These are phyloP conservation scores for Fistularia tabacaria DNA, from an alignment of 2,797 vertebrate species.

Conservation along the genomic window DNA sequence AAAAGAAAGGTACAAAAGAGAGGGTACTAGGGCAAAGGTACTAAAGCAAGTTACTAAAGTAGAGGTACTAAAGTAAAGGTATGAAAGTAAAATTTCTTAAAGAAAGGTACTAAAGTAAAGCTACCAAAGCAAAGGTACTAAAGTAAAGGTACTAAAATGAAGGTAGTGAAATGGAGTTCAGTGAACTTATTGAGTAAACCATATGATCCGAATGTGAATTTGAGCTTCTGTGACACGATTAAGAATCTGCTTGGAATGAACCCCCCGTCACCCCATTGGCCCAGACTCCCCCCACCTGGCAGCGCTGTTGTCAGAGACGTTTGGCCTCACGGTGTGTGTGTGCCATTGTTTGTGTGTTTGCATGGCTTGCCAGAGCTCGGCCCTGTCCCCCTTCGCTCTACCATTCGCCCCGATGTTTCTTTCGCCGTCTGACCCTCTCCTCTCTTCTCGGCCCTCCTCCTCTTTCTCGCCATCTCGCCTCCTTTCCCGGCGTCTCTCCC, in stretches of 20 bases:
- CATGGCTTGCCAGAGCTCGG: slow-evolving; percentile 14
- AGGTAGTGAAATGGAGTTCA: too few relatives aligned
- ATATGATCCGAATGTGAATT: too few relatives aligned
- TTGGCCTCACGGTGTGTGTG: slow-evolving; percentile 38
- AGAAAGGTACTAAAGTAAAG: too few relatives aligned
- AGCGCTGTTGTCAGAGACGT: slow-evolving; percentile 39
- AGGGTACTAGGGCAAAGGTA: too few relatives aligned
- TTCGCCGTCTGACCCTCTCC: slow-evolving; percentile 38
- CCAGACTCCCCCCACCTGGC: slow-evolving; percentile 42
- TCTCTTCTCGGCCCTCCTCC: slow-evolving; percentile 9
- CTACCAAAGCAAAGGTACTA: too few relatives aligned
- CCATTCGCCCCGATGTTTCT: slow-evolving; percentile 21
- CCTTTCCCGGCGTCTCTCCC: slow-evolving; percentile 12
- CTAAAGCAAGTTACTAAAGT: too few relatives aligned
- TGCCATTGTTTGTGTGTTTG: slow-evolving; percentile 33
- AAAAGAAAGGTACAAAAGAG: too few relatives aligned
- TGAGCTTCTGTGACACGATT: too few relatives aligned
- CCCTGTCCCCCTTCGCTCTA: slow-evolving; percentile 18
- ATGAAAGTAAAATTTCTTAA: too few relatives aligned
- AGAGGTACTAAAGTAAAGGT: too few relatives aligned
- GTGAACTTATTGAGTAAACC: too few relatives aligned
- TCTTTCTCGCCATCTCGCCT: slow-evolving; percentile 11
- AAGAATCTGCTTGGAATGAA: not conserved
- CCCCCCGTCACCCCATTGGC: slow-evolving; percentile 2
- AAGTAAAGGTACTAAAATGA: too few relatives aligned